Evolutionary conservation across 2,888 invertebrate genomes (phyloP).

Genomic region (Cerastis rubricosa): DNA sequence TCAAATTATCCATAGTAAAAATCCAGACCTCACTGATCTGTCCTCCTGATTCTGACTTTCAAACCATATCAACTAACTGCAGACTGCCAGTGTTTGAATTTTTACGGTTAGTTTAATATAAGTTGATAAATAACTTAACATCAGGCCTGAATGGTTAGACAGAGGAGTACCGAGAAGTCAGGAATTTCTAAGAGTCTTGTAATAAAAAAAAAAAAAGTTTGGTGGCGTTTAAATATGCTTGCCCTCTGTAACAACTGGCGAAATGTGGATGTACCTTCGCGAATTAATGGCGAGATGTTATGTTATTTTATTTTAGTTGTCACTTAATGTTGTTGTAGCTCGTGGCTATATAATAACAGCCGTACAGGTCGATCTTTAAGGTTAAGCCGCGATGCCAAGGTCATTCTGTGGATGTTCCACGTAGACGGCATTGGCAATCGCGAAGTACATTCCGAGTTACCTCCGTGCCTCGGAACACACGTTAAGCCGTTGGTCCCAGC

Average conservation of each 20-base stretch:
- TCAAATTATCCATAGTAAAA: background rate
- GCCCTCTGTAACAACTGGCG: background rate
- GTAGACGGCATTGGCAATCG: too few species aligned
- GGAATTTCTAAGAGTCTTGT: background rate
- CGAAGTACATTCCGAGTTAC: background rate
- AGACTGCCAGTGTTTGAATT: background rate
- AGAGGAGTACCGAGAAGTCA: background rate
- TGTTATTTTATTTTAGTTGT: background rate
- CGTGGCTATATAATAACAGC: background rate
- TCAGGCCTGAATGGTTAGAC: background rate
- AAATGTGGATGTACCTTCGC: background rate
- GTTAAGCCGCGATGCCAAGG: background rate
- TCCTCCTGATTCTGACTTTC: background rate
- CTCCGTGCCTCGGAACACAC: background rate
- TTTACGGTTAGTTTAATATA: too few species aligned
- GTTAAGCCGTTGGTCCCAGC: background rate
- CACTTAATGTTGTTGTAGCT: background rate
- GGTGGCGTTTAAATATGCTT: too few species aligned
- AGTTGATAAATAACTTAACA: background rate
- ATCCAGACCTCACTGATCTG: background rate
- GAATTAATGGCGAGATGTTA: background rate
- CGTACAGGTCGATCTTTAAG: background rate
- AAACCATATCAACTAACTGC: background rate
- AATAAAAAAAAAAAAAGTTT: too few species aligned
- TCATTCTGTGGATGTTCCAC: background rate